phyloP scores from a whole-genome alignment of 2,888 invertebrate species.

The Caenorhabditis doughertyi region DNA sequence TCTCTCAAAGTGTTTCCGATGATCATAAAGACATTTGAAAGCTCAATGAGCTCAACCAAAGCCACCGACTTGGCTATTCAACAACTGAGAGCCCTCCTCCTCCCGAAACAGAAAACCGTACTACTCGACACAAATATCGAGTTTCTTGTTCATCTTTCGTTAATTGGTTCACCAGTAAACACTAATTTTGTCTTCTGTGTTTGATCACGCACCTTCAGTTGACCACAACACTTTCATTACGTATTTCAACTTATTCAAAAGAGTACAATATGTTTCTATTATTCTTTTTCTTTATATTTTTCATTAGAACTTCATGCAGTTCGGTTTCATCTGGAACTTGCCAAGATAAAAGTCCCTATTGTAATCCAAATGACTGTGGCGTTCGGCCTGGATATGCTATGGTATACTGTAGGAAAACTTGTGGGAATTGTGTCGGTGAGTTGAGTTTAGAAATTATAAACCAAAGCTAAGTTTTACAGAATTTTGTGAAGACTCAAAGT shows the following conservation, averaged over 20 bases:
- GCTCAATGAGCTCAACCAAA: slow-evolving; percentile 38
- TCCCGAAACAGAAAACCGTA: slow-evolving; percentile 30
- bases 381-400: slow-evolving; percentile 74
- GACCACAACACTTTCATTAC: background rate
- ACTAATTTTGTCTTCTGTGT: slow-evolving; percentile 32
- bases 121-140: slow-evolving; percentile 48
- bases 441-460: too few relatives aligned
- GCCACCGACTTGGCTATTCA: background rate
- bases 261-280: slow-evolving; percentile 31
- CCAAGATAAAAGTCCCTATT: slow-evolving; percentile 73
- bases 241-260: background rate
- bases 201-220: slow-evolving; percentile 46
- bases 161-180: slow-evolving; percentile 59
- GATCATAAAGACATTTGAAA: slow-evolving; percentile 39
- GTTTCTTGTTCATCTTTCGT: slow-evolving; percentile 54
- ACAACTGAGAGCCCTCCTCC: background rate
- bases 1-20: slow-evolving; percentile 11
- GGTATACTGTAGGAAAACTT: slow-evolving; percentile 74
- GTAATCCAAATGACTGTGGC: slow-evolving; percentile 73
- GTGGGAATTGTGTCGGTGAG: slow-evolving; percentile 71
- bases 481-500: slow-evolving; percentile 69
- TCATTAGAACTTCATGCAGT: background rate
- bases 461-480: slow-evolving; percentile 46
- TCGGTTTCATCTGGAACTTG: slow-evolving; percentile 48
- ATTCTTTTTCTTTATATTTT: background rate